Evolutionary conservation across 2,888 invertebrate genomes (phyloP).

Genomic region (Eledona agricola): DNA sequence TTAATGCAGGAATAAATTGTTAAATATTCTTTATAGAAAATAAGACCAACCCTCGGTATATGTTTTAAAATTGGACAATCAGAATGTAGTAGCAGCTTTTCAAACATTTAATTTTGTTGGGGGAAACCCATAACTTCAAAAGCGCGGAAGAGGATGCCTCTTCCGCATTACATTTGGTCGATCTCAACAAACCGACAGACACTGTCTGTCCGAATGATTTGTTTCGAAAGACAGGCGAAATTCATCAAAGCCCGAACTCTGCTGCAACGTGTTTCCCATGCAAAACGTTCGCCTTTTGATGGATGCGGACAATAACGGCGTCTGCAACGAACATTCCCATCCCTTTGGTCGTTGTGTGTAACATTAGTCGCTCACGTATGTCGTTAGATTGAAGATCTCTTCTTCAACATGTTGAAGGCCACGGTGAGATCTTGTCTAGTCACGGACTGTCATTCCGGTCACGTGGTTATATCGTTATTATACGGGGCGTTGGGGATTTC

Average conservation of each 20-base stretch:
- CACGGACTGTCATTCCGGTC: slow-evolving; percentile 54
- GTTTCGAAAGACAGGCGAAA: slow-evolving; percentile 19
- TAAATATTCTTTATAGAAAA: no score
- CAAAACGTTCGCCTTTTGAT: slow-evolving; percentile 36
- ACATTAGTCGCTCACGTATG: slow-evolving; percentile 44
- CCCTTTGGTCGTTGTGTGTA: slow-evolving; percentile 30
- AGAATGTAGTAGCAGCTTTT: no score
- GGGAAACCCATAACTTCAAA: no score
- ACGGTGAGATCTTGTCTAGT: slow-evolving; percentile 51
- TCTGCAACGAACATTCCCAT: slow-evolving; percentile 30
- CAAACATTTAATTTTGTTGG: no score
- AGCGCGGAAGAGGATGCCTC: no score
- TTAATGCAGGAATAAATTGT: slow-evolving; percentile 19
- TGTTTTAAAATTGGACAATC: no score
- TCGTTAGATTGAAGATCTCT: slow-evolving; percentile 47
- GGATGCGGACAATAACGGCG: slow-evolving; percentile 37
- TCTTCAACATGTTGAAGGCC: slow-evolving; percentile 45
- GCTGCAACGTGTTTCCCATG: slow-evolving; percentile 28
- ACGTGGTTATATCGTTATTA: slow-evolving; percentile 54
- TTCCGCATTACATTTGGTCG: no score
- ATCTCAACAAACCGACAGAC: no score
- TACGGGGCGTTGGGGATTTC: slow-evolving; percentile 37
- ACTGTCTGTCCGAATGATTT: slow-evolving; percentile 15
- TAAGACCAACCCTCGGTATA: no score
- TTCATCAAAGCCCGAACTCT: slow-evolving; percentile 15